Conservation (phyloP, 1,140 invertebrate genomes). For the Nixonia krombeini region DNA sequence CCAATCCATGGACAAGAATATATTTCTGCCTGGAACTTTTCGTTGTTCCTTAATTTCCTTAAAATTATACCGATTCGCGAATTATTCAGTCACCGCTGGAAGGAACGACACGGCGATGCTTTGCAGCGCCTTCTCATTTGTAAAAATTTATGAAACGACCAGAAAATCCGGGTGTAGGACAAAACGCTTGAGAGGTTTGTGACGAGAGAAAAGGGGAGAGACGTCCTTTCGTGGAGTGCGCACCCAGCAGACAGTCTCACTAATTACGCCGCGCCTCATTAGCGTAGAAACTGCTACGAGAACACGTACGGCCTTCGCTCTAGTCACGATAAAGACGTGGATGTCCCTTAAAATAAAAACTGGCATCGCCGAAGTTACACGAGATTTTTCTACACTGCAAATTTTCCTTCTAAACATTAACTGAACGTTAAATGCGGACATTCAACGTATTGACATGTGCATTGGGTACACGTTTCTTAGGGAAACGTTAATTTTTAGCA, state of each 20-base stretch:
- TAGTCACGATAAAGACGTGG: slow-evolving; percentile 37
- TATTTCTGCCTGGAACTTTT: too few species aligned
- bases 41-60: too few species aligned
- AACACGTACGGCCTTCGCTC: slow-evolving; percentile 54
- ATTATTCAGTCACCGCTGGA: too few species aligned
- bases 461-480: too few species aligned
- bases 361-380: neutral
- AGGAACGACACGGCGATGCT: too few species aligned
- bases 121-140: neutral
- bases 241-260: slow-evolving; percentile 66
- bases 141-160: slow-evolving; percentile 22
- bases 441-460: too few species aligned
- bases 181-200: slow-evolving; percentile 45
- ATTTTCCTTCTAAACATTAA: too few species aligned
- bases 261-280: slow-evolving; percentile 72
- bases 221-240: slow-evolving; percentile 50
- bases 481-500: too few species aligned
- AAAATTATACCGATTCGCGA: too few species aligned
- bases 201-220: slow-evolving; percentile 41
- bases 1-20: too few species aligned
- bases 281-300: slow-evolving; percentile 61
- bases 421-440: too few species aligned
- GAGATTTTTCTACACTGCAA: neutral
- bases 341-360: slow-evolving; percentile 25
- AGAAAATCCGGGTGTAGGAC: slow-evolving; percentile 33